Base-by-base conservation (phyloP, 2,888 invertebrate genomes). In the Sminthurinus aureus region DNA sequence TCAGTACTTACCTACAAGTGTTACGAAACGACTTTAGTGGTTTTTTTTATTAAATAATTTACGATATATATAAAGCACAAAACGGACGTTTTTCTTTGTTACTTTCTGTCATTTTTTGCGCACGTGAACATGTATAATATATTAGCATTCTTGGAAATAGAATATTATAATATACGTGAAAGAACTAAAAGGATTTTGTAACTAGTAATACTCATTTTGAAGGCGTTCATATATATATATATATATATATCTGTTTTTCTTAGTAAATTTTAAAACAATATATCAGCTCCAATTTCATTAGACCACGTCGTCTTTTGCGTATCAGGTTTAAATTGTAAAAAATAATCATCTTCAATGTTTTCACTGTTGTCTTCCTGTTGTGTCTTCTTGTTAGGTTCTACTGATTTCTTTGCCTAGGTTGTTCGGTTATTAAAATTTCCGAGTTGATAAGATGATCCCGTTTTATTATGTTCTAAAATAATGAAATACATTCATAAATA, bases 391-490 rank as follows among this genome's bases (percentile, higher is more conserved):
- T 79, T 26, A 85, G 85, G 20, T 81, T 85, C 84, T 52, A 24
- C n/a, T 24, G 83, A 74, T 52, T 86, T 86, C 69, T 85, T 83
- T 26, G 86, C 81, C 74, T 84, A 83, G 24, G 84, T 79, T 58
- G 85, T 84, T 64, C 89, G 89, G 73, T 86, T 78, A 51, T 52
- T 71, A 79, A 86, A 85, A 52, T 82, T 84, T 77, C 87, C 86
- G 20, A 88, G 85, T 83, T 87, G 86, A 84, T 89, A 84, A 66
- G 85, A 79, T 80, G 84, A 85, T 20, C 83, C 83, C 18, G 93
- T 93, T 92, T 95, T 95, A 91, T 94, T 93, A 84, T 96, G 96
- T 38, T 38, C 38, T 38, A 38, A 38, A 38, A 38, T 38, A 38
- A 38, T 38, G 38, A 38, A 38, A 38, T 38, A 38, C 38, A 38